A percentile compares a stretch with the other conserved stretches of the same genome.
Evolutionary conservation across 2,888 invertebrate species (phyloP).

Genomic region (Bombyx huttoni): DNA sequence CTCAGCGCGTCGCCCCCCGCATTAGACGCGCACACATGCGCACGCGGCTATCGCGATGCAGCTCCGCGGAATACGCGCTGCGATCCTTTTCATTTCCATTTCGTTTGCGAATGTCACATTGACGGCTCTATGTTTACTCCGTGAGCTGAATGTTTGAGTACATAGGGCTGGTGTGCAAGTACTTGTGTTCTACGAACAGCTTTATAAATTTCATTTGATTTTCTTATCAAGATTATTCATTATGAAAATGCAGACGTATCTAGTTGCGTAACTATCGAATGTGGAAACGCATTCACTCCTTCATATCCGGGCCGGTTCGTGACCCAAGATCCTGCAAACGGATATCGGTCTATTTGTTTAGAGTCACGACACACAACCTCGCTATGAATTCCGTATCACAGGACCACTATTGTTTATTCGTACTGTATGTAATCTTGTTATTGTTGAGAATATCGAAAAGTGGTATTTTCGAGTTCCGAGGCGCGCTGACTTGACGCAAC

Average conservation of each 20-base stretch:
- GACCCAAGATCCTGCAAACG: conserved; percentile 11
- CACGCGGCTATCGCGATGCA: conserved; percentile 41
- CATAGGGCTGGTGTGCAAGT: not conserved
- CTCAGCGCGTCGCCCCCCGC: conserved; percentile 29
- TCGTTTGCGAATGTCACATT: conserved; percentile 54
- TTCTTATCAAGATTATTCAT: no score
- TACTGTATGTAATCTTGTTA: not conserved
- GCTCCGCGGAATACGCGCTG: conserved; percentile 47
- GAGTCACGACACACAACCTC: conserved; percentile 13
- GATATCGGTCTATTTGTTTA: conserved; percentile 19
- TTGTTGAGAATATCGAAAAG: not conserved
- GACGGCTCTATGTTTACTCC: conserved; percentile 29
- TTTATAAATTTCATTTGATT: no score
- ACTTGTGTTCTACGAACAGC: no score
- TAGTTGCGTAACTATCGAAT: no score
- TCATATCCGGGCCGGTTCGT: not conserved
- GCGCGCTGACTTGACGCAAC: conserved; percentile 27
- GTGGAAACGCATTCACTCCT: no score
- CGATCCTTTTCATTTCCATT: conserved; percentile 61
- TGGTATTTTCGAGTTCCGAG: conserved; percentile 1
- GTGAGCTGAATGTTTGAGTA: conserved; percentile 17
- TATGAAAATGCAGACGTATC: not conserved
- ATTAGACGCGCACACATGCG: conserved; percentile 25
- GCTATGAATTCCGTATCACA: conserved; percentile 2
- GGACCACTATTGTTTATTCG: not conserved